Percentiles rank a stretch among this genome's conserved stretches.
These are phyloP conservation scores for Ophion ventricosus DNA, from an alignment of 2,888 invertebrate species.

Conservation along the genomic window DNA sequence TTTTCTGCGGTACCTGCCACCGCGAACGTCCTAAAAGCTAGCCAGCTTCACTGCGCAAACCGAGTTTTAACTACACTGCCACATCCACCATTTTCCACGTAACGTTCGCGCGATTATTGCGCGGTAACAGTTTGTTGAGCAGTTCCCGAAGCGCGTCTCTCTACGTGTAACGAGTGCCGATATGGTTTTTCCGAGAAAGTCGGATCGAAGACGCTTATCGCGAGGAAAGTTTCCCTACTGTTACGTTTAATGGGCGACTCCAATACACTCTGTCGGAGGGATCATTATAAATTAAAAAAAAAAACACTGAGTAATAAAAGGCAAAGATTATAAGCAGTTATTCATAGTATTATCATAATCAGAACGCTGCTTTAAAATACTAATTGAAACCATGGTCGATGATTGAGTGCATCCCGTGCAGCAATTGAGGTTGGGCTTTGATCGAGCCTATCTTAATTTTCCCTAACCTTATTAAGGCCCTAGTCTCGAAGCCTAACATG, in stretches of 20 bases:
- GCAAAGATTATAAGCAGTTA: constrained; percentile 21
- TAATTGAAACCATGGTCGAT: neutral
- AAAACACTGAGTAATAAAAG: constrained; percentile 1
- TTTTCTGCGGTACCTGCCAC: neutral
- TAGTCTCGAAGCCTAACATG: too few species aligned
- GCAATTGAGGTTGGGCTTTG: too few species aligned
- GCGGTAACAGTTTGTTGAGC: constrained; percentile 33
- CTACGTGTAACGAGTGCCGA: constrained; percentile 40
- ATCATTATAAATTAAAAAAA: neutral
- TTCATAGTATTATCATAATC: neutral
- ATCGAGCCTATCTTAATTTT: too few species aligned
- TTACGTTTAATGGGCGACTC: neutral
- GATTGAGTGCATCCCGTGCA: neutral
- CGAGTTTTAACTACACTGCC: constrained; percentile 19
- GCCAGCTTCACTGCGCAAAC: constrained; percentile 27
- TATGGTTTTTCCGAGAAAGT: constrained; percentile 54
- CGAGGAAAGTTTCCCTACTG: constrained; percentile 17
- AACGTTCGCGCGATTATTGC: constrained; percentile 32
- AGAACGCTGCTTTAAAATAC: too few species aligned
- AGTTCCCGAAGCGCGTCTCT: constrained; percentile 32
- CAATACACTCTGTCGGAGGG: neutral
- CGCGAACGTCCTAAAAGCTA: neutral
- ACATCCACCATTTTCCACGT: constrained; percentile 49
- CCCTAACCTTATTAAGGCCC: too few species aligned
- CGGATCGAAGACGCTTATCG: constrained; percentile 39